Evolutionary conservation across 2,888 invertebrate genomes (phyloP), one percentile per base, ranked within the genome.

Genomic region (Drosophila differens): DNA sequence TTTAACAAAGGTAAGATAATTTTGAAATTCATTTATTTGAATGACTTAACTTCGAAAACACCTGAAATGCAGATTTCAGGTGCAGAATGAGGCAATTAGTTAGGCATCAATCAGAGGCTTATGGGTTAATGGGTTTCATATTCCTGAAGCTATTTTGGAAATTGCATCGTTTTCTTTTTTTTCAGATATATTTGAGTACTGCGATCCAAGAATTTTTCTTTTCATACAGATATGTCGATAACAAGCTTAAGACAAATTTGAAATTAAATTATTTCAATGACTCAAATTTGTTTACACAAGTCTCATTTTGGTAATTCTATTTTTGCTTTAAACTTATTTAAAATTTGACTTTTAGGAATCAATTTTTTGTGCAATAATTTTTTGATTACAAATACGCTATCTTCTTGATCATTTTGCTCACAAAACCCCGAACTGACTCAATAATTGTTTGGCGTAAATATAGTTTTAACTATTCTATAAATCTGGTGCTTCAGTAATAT

Each of bases 21-120:
- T 68, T 32, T 10, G 25, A 32, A 28, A 28, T 37, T 39, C 4
- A 68, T 47, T 55, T 62, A 41, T 22, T 25, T 68, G 6, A 47
- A 47, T 32, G 12, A 10, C 16, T 6, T 7, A 14, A 30, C 39
- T 35, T 19, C n/a, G 19, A 41, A 14, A 14, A 14, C 2, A 37
- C 14, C 6, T 19, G 12, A 12, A 44, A 7, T 12, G 22, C 0
- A 16, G 22, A 3, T 32, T 16, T 30, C 9, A 28, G 28, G 28
- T 28, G 28, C 28, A 28, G 28, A 32, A 14, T 22, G 1, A 14
- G 14, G 7, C 19, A 19, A 44, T 9, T 44, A 16, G 1, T 25
- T 22, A 2, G 3, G 7, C 12, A 19, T 44, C 25, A 19, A 19
- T 4, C 19, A 33, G 32, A 33, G 9, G 10, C 6, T 22, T 35